Percentiles rank a stretch among this genome's conserved stretches.
These are phyloP conservation scores for Amniataba percoides DNA, from an alignment of 2,797 vertebrate genomes.

Conservation along the genomic window DNA sequence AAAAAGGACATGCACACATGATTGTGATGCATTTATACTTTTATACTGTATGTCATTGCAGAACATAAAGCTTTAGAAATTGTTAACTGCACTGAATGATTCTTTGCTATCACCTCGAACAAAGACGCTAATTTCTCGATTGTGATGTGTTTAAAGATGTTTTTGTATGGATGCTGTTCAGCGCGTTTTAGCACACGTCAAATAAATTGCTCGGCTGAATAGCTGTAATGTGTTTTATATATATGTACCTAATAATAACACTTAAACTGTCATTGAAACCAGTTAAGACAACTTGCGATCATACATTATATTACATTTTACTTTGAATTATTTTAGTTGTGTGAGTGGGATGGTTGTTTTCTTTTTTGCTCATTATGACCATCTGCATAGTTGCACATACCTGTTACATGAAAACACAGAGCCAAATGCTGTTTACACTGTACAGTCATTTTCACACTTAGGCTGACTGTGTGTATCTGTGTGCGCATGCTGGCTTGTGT, in stretches of 20 bases:
- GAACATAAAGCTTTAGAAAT: constrained; percentile 5
- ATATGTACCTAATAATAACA: background rate
- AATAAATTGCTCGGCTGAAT: background rate
- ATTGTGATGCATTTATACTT: background rate
- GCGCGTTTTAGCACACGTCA: background rate
- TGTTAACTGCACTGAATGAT: background rate
- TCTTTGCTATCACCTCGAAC: background rate
- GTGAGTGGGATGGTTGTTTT: background rate
- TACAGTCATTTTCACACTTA: constrained; percentile 53
- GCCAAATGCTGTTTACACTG: constrained; percentile 36
- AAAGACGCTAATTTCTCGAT: background rate
- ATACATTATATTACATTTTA: constrained; percentile 7
- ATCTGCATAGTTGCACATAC: constrained; percentile 32
- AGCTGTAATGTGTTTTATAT: background rate
- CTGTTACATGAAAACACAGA: constrained; percentile 27
- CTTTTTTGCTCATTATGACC: background rate
- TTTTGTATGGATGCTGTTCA: background rate
- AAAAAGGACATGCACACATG: background rate
- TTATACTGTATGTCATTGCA: background rate
- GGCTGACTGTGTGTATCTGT: constrained; percentile 27
- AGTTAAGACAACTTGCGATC: background rate
- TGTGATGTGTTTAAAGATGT: background rate
- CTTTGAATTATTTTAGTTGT: constrained; percentile 2
- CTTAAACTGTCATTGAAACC: constrained; percentile 11
- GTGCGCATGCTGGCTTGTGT: constrained; percentile 14